phyloP scores from a whole-genome alignment of 2,888 invertebrate genomes.

The Choreutis nemorana region DNA sequence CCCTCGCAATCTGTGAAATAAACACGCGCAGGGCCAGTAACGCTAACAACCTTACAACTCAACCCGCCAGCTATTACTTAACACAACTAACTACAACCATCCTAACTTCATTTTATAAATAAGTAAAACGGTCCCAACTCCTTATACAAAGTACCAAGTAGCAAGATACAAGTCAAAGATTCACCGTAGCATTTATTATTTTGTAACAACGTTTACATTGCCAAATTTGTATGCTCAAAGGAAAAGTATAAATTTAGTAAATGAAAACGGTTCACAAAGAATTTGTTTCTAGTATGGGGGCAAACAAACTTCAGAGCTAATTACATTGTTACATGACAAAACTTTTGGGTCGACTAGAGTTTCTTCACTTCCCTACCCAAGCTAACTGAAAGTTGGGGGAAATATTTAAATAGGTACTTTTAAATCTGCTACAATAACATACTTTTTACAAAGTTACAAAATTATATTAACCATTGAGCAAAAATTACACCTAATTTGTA shows the following conservation, averaged over 20 bases:
- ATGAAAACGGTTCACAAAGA: slow-evolving; percentile 50
- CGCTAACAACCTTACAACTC: slow-evolving; percentile 47
- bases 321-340: slow-evolving; percentile 61
- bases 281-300: slow-evolving; percentile 45
- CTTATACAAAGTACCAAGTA: not conserved
- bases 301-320: slow-evolving; percentile 47
- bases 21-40: slow-evolving; percentile 45
- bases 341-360: slow-evolving; percentile 53
- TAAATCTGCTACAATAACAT: too few species aligned
- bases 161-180: too few species aligned
- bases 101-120: not conserved
- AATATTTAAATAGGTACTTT: too few species aligned
- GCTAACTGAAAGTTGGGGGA: too few species aligned
- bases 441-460: too few species aligned
- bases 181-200: too few species aligned
- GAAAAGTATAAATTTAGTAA: slow-evolving; percentile 28
- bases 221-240: not conserved
- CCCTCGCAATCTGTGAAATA: slow-evolving; percentile 54
- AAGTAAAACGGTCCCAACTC: not conserved
- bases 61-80: slow-evolving; percentile 9
- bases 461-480: too few species aligned
- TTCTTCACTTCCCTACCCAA: slow-evolving; percentile 47
- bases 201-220: too few species aligned
- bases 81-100: not conserved
- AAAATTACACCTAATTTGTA: too few species aligned